Evolutionary conservation across 2,888 invertebrate genomes (phyloP).

Genomic region (Volucella bombylans): DNA sequence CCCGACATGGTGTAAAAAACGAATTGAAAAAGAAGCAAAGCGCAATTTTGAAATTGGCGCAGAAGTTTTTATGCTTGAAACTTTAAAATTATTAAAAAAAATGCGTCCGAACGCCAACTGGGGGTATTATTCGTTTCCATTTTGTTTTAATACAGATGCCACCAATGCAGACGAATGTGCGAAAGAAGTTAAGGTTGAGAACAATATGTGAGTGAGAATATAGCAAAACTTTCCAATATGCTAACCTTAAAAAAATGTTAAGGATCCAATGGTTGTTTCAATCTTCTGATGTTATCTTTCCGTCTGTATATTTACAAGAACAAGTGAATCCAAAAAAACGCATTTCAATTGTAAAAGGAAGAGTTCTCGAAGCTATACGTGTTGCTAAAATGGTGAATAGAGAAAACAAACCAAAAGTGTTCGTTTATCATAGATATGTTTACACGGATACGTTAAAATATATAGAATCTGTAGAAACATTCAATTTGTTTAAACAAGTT

Average conservation of each 20-base stretch:
- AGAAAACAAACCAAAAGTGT: slow-evolving; percentile 43
- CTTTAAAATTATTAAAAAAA: slow-evolving; percentile 32
- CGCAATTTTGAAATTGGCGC: slow-evolving; percentile 49
- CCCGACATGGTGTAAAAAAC: slow-evolving; percentile 44
- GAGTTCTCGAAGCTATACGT: slow-evolving; percentile 53
- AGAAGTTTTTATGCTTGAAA: slow-evolving; percentile 56
- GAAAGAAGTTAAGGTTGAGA: slow-evolving; percentile 51
- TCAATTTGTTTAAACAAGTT: slow-evolving; percentile 39
- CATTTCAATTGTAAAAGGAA: slow-evolving; percentile 53
- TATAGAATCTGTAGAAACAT: slow-evolving; percentile 28
- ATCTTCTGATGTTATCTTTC: slow-evolving; percentile 55
- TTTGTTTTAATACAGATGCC: slow-evolving; percentile 55
- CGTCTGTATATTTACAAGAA: slow-evolving; percentile 64
- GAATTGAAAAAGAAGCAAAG: slow-evolving; percentile 54
- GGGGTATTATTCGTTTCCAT: slow-evolving; percentile 68
- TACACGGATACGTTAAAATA: slow-evolving; percentile 57
- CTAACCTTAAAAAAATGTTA: slow-evolving; percentile 44
- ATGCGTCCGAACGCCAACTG: slow-evolving; percentile 54
- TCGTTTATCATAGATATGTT: slow-evolving; percentile 59
- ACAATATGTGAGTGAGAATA: slow-evolving; percentile 61
- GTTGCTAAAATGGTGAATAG: slow-evolving; percentile 34
- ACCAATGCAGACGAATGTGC: slow-evolving; percentile 40
- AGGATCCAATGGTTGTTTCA: slow-evolving; percentile 70
- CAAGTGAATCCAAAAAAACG: slow-evolving; percentile 26
- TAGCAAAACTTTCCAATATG: slow-evolving; percentile 16